These are phyloP conservation scores for Lutjanus erythropterus DNA, from an alignment of 2,113 vertebrate species.

Conservation along the genomic window DNA sequence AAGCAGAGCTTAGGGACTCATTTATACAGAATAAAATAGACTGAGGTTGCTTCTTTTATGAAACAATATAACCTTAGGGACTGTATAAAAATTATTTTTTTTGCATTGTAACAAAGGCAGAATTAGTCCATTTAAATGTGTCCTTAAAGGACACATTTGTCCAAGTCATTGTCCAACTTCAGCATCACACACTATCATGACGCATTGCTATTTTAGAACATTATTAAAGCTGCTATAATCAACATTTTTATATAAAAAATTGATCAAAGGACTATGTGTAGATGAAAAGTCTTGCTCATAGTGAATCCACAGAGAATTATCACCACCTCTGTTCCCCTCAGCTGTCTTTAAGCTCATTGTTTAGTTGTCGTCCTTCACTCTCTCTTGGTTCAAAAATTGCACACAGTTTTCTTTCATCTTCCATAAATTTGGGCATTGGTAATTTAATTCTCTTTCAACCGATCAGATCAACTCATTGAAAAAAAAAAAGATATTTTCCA, in stretches of 20 bases:
- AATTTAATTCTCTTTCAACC: too few species aligned
- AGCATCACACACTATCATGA: too few species aligned
- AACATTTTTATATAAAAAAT: too few species aligned
- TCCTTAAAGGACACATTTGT: too few species aligned
- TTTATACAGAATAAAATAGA: not conserved
- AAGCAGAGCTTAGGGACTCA: constrained; percentile 15
- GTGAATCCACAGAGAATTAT: too few species aligned
- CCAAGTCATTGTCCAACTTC: not conserved
- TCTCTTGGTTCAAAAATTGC: not conserved
- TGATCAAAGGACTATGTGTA: too few species aligned
- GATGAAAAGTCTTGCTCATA: too few species aligned
- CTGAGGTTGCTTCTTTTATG: not conserved
- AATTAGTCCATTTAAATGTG: not conserved
- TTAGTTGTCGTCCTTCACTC: not conserved
- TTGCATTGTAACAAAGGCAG: not conserved
- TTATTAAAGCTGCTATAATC: too few species aligned
- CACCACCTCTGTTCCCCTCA: too few species aligned
- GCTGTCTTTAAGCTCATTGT: not conserved
- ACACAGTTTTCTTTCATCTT: not conserved
- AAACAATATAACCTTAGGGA: not conserved
- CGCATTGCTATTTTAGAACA: too few species aligned
- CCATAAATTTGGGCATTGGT: not conserved
- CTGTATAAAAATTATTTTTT: not conserved
- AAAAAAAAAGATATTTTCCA: too few species aligned
- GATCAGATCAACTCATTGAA: too few species aligned